phyloP scores from a whole-genome alignment of 2,113 vertebrate species.

The Daphoenositta chrysoptera region DNA sequence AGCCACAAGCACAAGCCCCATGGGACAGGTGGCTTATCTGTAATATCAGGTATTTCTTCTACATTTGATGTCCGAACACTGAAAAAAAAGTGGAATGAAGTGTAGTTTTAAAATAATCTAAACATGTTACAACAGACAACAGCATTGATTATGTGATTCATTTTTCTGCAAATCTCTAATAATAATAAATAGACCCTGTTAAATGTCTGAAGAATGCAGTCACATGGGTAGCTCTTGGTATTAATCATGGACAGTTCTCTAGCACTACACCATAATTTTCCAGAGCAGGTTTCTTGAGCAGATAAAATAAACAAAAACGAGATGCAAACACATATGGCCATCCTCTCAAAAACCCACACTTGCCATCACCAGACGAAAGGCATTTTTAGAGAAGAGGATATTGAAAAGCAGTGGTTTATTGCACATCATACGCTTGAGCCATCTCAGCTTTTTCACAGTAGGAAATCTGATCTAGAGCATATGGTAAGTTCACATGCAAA shows the following conservation, averaged over 20 bases:
- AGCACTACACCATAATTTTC: background rate
- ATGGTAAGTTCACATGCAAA: constrained; percentile 37
- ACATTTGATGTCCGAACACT: background rate
- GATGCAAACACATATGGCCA: background rate
- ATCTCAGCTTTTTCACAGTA: constrained; percentile 2
- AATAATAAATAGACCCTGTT: background rate
- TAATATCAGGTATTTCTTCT: background rate
- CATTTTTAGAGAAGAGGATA: background rate
- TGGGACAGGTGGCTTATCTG: background rate
- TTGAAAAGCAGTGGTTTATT: background rate
- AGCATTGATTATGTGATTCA: background rate
- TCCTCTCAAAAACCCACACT: background rate
- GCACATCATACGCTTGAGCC: background rate
- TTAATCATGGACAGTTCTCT: background rate
- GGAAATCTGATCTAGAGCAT: constrained; percentile 22
- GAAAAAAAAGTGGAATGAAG: background rate
- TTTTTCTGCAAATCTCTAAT: background rate
- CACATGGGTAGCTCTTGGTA: background rate
- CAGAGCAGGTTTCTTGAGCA: background rate
- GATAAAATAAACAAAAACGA: background rate
- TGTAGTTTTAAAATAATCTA: background rate
- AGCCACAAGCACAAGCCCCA: background rate
- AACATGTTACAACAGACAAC: background rate
- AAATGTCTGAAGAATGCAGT: background rate
- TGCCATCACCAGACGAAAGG: background rate